Conservation (phyloP, 1,140 invertebrate genomes). For the Bombus affinis region DNA sequence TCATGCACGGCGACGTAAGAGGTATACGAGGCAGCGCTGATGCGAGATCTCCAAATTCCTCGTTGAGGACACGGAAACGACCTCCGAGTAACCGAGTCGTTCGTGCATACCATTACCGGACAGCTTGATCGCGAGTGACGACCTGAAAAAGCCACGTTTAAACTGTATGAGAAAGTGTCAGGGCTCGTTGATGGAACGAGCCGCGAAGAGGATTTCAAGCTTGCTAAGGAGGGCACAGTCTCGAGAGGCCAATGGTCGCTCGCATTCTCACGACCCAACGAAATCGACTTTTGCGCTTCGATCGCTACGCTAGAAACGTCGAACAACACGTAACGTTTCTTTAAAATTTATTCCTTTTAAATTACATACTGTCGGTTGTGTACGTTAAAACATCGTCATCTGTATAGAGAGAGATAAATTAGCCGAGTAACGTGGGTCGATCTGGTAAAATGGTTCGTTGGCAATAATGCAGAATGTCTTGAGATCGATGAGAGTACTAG, state of each 20-base stretch:
- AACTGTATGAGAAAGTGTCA: conserved; percentile 74
- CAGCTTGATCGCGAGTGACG: conserved; percentile 54
- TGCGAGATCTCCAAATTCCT: conserved; percentile 65
- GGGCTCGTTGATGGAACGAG: conserved; percentile 66
- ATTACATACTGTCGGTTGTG: background rate
- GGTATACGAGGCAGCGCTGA: conserved; percentile 36
- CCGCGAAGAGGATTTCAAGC: conserved; percentile 57
- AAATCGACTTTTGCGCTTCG: conserved; percentile 23
- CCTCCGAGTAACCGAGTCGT: conserved; percentile 47
- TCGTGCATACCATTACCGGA: conserved; percentile 65
- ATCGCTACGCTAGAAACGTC: background rate
- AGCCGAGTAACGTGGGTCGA: background rate
- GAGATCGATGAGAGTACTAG: background rate
- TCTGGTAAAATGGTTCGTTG: background rate
- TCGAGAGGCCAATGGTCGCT: conserved; percentile 64
- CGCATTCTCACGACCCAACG: conserved; percentile 71
- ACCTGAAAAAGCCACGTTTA: conserved; percentile 63
- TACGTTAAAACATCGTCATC: background rate
- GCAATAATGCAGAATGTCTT: background rate
- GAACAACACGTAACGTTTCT: conserved; percentile 7
- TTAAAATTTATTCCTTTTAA: background rate
- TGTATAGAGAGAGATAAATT: background rate
- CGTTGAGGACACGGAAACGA: conserved; percentile 69
- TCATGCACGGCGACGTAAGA: conserved; percentile 34
- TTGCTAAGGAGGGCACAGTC: conserved; percentile 47